Conservation (phyloP, 2,113 vertebrate genomes). For the Lichenostomus cassidix region DNA sequence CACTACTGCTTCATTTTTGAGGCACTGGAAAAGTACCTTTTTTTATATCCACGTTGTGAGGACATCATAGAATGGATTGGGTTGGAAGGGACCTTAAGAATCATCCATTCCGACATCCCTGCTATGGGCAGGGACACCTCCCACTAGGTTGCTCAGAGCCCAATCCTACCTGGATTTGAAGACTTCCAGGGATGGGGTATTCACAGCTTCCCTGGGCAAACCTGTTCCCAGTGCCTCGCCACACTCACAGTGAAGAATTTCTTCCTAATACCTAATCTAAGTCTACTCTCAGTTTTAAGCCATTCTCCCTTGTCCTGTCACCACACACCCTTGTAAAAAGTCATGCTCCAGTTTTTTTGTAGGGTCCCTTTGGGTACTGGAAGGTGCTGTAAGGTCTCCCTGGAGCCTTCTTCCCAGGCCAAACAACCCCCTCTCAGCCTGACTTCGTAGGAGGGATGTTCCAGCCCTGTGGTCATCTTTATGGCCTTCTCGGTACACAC, state of each 20-base stretch:
- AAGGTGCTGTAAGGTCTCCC: background rate
- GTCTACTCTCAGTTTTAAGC: background rate
- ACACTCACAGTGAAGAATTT: background rate
- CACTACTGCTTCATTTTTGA: background rate
- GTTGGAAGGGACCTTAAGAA: background rate
- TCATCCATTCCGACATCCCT: background rate
- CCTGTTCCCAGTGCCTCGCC: background rate
- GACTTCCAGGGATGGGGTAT: background rate
- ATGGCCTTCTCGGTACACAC: background rate
- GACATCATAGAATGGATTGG: background rate
- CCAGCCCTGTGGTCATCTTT: background rate
- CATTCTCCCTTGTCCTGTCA: background rate
- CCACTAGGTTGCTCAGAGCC: background rate
- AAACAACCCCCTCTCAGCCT: background rate
- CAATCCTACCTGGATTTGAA: fast-evolving
- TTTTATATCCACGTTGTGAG: background rate
- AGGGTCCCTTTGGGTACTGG: background rate
- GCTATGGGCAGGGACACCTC: background rate
- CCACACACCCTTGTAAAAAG: background rate
- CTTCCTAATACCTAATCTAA: background rate
- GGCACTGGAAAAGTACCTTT: background rate
- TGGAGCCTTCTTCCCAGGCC: background rate
- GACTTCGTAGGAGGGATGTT: background rate
- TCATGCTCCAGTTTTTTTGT: background rate
- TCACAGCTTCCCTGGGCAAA: background rate